Conservation (phyloP, 2,113 vertebrate species). For the Cyphomyrus discorhynchus region DNA sequence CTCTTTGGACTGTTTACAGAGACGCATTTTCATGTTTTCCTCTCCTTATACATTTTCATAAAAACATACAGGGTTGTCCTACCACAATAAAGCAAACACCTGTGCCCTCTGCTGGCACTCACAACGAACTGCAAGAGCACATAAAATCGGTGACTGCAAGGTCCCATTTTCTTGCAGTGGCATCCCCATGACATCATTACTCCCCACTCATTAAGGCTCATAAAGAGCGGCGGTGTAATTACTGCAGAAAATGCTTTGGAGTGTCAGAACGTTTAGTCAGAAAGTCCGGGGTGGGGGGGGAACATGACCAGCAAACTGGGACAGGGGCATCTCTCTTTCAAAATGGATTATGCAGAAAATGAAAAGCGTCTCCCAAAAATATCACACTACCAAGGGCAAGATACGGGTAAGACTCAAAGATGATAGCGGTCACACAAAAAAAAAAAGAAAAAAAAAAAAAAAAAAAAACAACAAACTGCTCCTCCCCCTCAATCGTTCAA, state of each 20-base stretch:
- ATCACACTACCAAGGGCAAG: background rate
- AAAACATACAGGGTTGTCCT: background rate
- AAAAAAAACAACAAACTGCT: background rate
- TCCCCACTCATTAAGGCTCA: background rate
- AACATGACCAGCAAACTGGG: background rate
- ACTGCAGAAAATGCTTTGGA: background rate
- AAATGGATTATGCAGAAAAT: background rate
- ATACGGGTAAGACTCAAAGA: background rate
- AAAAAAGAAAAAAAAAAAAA: background rate
- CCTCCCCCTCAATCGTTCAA: background rate
- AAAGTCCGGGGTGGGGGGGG: background rate
- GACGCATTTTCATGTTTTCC: background rate
- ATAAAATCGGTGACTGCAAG: background rate
- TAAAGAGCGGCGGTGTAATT: background rate
- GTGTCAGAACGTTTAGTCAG: background rate
- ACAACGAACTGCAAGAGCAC: background rate
- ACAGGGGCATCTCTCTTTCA: background rate
- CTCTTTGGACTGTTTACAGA: background rate
- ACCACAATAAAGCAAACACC: background rate
- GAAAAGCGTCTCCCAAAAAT: background rate
- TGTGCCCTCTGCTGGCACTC: conserved; percentile 16
- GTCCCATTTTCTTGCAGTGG: background rate
- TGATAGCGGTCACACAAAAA: background rate
- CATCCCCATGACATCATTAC: background rate
- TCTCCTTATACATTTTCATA: background rate